These are phyloP conservation scores for Etia nguti DNA, from an alignment of 2,113 vertebrate species.

Conservation along the genomic window DNA sequence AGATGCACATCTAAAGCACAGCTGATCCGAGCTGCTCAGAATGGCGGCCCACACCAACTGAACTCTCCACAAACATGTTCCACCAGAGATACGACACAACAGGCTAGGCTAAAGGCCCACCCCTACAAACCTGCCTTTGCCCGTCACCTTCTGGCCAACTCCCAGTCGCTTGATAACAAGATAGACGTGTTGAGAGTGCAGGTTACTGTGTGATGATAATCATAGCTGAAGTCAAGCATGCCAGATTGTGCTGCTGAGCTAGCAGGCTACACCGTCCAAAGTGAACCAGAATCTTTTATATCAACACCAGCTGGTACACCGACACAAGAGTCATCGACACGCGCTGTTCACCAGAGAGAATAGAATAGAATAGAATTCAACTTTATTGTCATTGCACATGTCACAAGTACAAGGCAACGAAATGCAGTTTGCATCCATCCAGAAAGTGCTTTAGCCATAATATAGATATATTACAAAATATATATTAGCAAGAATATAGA, in stretches of 20 bases:
- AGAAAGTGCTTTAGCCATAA: too few species aligned
- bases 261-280: background rate
- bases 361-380: too few species aligned
- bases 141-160: background rate
- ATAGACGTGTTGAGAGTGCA: background rate
- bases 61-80: background rate
- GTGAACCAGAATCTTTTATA: background rate
- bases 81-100: background rate
- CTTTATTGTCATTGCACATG: too few species aligned
- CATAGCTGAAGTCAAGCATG: background rate
- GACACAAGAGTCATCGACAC: background rate
- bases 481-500: too few species aligned
- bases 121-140: background rate
- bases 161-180: background rate
- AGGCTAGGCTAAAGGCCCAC: background rate
- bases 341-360: background rate
- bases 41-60: background rate
- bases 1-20: background rate
- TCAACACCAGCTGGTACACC: background rate
- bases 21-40: background rate
- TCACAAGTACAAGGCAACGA: too few species aligned
- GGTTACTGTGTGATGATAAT: background rate
- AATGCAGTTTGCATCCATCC: too few species aligned
- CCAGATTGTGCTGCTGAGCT: background rate
- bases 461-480: too few species aligned